Evolutionary conservation across 2,888 invertebrate species (phyloP).

Genomic region (Pyralis farinalis): DNA sequence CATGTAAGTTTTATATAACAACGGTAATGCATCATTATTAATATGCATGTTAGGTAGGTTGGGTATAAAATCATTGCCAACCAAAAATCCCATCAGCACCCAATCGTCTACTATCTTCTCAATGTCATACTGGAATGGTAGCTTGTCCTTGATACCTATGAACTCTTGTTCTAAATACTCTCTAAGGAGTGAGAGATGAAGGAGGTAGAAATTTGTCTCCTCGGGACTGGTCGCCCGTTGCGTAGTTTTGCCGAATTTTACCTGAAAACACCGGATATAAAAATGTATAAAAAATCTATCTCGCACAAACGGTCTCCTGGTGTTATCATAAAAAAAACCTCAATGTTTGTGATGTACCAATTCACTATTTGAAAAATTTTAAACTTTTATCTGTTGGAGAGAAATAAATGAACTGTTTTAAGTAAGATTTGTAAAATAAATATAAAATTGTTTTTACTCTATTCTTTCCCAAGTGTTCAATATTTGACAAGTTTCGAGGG

Average conservation of each 20-base stretch:
- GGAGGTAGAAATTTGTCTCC: conserved; percentile 94
- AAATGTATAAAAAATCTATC: too few relatives aligned
- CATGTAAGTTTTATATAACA: conserved; percentile 94
- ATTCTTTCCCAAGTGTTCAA: too few relatives aligned
- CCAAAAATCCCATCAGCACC: conserved; percentile 98
- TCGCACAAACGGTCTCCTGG: too few relatives aligned
- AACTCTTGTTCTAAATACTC: conserved; percentile 98
- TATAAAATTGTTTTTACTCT: too few relatives aligned
- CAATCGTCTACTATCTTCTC: conserved; percentile 98
- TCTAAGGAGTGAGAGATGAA: conserved; percentile 94
- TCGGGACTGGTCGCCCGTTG: conserved; percentile 88
- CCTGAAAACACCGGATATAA: conserved; percentile 60
- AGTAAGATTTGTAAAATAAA: too few relatives aligned
- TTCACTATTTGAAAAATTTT: too few relatives aligned
- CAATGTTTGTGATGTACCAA: too few relatives aligned
- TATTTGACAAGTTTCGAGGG: too few relatives aligned
- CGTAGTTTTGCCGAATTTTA: conserved; percentile 87
- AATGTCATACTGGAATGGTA: conserved; percentile 90
- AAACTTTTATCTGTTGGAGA: too few relatives aligned
- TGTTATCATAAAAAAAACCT: too few relatives aligned
- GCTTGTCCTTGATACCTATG: conserved; percentile 81
- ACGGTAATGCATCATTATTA: conserved; percentile 91
- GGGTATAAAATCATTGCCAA: conserved; percentile 99
- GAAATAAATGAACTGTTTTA: too few relatives aligned
- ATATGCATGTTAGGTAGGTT: conserved; percentile 97